These are phyloP conservation scores for Dermochelys coriacea DNA, from an alignment of 2,797 vertebrate species.

Conservation along the genomic window DNA sequence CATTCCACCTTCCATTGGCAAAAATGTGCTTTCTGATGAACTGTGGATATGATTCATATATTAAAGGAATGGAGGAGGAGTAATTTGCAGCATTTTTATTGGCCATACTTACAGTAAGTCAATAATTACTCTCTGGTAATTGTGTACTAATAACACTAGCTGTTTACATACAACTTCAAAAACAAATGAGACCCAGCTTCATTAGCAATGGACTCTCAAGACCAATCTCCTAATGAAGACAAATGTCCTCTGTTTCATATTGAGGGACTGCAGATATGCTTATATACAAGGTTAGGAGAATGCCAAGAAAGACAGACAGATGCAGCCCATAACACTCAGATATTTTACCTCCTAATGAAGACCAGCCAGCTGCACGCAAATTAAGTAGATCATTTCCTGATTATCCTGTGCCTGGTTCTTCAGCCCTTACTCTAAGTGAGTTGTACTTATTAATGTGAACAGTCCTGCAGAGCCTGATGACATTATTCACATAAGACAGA, in stretches of 20 bases:
- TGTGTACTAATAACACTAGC: constrained; percentile 77
- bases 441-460: not conserved
- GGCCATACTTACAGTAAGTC: constrained; percentile 78
- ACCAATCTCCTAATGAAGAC: constrained; percentile 68
- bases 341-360: not conserved
- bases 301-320: constrained; percentile 10
- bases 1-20: constrained; percentile 5
- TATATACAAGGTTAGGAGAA: constrained; percentile 36
- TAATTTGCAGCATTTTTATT: constrained; percentile 77
- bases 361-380: not conserved
- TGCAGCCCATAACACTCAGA: not conserved
- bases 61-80: constrained; percentile 76
- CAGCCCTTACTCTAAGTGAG: not conserved
- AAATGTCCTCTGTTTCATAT: constrained; percentile 60
- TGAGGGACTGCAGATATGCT: constrained; percentile 21
- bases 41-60: constrained; percentile 34
- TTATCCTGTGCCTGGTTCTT: not conserved
- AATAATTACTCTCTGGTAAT: constrained; percentile 79
- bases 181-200: constrained; percentile 75
- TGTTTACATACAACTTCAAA: constrained; percentile 74
- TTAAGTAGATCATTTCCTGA: not conserved
- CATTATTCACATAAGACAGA: not conserved
- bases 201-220: constrained; percentile 70
- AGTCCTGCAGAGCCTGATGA: not conserved
- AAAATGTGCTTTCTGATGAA: constrained; percentile 65